These are phyloP conservation scores for Pagrus major DNA, from an alignment of 2,113 vertebrate genomes.

Conservation along the genomic window DNA sequence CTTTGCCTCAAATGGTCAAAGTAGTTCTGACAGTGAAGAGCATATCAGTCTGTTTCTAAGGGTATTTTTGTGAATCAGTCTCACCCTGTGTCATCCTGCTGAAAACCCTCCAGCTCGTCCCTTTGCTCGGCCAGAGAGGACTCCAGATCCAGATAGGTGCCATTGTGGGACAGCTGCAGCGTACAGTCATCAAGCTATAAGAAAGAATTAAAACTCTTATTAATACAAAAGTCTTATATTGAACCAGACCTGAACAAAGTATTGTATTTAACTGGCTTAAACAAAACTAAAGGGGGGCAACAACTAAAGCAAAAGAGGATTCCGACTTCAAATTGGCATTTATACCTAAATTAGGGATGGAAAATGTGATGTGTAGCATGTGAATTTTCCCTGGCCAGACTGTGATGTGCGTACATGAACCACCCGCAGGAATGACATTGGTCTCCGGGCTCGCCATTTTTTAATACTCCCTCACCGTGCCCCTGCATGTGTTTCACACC, in stretches of 20 bases:
- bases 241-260: neutral
- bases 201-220: neutral
- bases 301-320: neutral
- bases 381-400: conserved; percentile 8
- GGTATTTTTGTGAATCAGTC: conserved; percentile 48
- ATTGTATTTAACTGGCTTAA: neutral
- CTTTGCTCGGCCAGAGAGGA: conserved; percentile 93
- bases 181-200: conserved; percentile 95
- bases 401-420: conserved; percentile 35
- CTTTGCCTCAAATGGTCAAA: neutral
- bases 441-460: conserved; percentile 22
- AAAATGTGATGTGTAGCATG: conserved; percentile 37
- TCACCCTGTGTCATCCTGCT: conserved; percentile 92
- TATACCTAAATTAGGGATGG: conserved; percentile 27
- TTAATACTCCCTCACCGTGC: conserved; percentile 9
- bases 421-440: conserved; percentile 49
- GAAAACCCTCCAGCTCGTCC: conserved; percentile 95
- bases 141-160: conserved; percentile 96
- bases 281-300: neutral
- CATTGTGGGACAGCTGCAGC: conserved; percentile 95
- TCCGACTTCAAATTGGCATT: conserved; percentile 16
- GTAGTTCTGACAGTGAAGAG: conserved; percentile 33
- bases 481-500: conserved; percentile 56
- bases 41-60: neutral
- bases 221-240: neutral